phyloP scores from a whole-genome alignment of 2,113 vertebrate genomes.

The Rynchops niger region DNA sequence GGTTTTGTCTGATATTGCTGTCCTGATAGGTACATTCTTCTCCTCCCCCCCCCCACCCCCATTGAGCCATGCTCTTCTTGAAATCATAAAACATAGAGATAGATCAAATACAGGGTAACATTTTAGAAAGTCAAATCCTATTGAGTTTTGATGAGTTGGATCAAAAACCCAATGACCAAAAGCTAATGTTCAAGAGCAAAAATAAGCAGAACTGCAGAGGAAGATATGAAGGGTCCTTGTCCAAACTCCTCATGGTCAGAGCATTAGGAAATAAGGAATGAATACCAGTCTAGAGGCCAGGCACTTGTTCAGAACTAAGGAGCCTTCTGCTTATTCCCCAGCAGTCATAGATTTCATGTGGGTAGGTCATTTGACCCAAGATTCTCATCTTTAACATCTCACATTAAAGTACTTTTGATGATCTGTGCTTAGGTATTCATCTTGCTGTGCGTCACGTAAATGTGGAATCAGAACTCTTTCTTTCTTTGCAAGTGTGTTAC shows the following conservation, averaged over 20 bases:
- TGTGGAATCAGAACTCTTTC: not conserved
- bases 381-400: too few species aligned
- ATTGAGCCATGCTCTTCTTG: not conserved
- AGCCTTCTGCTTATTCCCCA: not conserved
- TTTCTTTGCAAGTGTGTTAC: not conserved
- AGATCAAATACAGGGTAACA: not conserved
- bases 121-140: not conserved
- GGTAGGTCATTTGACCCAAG: not conserved
- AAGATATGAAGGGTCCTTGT: not conserved
- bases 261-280: not conserved
- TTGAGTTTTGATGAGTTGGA: not conserved
- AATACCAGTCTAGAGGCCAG: not conserved
- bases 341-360: not conserved
- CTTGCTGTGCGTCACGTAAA: not conserved
- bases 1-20: not conserved
- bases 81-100: not conserved
- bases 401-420: not conserved
- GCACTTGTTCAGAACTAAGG: not conserved
- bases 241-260: not conserved
- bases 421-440: not conserved
- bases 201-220: not conserved
- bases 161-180: not conserved
- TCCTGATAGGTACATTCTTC: not conserved
- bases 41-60: not conserved
- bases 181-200: not conserved